Evolutionary conservation across 2,888 invertebrate genomes (phyloP).

Genomic region (Tipula confusa): DNA sequence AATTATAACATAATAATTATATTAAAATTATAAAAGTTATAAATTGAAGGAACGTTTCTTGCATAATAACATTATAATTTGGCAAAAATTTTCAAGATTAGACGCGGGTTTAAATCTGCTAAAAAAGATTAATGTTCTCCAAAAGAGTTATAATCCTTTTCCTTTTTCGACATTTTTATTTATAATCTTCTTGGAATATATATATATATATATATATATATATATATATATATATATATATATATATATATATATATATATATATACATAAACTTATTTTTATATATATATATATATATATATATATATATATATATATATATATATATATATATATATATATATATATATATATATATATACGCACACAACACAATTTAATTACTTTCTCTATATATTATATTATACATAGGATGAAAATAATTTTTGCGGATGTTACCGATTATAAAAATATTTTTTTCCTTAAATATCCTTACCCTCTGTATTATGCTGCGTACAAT

Average conservation of each 20-base stretch:
- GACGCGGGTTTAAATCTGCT: background rate
- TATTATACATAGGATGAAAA: background rate
- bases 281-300: no score
- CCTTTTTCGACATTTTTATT: conserved; percentile 20
- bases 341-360: no score
- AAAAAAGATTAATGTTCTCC: background rate
- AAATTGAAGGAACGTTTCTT: background rate
- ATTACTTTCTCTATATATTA: background rate
- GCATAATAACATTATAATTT: background rate
- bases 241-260: no score
- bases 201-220: no score
- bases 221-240: no score
- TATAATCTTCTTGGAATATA: conserved; percentile 8
- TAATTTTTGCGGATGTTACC: background rate
- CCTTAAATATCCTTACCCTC: background rate
- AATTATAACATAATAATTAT: background rate
- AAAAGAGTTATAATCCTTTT: background rate
- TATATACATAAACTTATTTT: no score
- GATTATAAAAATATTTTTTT: background rate
- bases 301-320: no score
- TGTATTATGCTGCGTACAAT: background rate
- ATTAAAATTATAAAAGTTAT: background rate
- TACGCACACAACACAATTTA: background rate
- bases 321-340: no score
- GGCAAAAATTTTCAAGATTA: background rate